Base-by-base conservation (phyloP, 53 echinoderm and acorn worm species). In the Zoroaster sp. region DNA sequence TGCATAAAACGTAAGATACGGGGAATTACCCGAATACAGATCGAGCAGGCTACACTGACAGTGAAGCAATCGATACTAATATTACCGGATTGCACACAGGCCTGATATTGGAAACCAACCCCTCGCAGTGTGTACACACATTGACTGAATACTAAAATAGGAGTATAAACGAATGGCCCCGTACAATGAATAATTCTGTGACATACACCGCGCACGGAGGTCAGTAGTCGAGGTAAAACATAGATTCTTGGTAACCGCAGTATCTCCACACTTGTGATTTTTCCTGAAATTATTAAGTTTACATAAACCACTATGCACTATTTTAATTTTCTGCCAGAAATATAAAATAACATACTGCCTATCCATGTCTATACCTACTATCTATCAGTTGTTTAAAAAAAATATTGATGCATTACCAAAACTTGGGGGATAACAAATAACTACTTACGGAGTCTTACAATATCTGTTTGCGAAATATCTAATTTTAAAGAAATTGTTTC, bases 1-100 rank as follows among this genome's bases (percentile, higher is more conserved):
- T 20, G 23, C 3, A 23, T 38, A 13, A 55, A 55, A 39, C 38
- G 78, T 23, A 78, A 78, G 39, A 59, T 54, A 39, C 39, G 78
- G 78, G 78, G 55, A 78, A 78, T 35, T 59, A 78, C 78, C 78
- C 53, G 37, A 20, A 21, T 59, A 14, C 3, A 18, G 63, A 25
- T 28, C 8, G 63, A 59, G 5, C 63, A 59, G 21, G 76, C 47
- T 47, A 34, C 76, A 34, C 28, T 32, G 31, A 15, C 8, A 45
- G 76, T 76, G 28, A 76, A 37, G 59, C 59, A 78, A 78, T 78
- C 78, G 78, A 78, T 54, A 78, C 78, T 78, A 36, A 78, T 45
- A 4, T 15, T 33, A 34, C 77, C 30, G 53, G 31, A 52, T 30
- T 51, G 47, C 77, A 45, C 35, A 33, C 10, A 28, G 3, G 25